Conservation (phyloP, 2,113 vertebrate species). For the Oreamnos americanus region DNA sequence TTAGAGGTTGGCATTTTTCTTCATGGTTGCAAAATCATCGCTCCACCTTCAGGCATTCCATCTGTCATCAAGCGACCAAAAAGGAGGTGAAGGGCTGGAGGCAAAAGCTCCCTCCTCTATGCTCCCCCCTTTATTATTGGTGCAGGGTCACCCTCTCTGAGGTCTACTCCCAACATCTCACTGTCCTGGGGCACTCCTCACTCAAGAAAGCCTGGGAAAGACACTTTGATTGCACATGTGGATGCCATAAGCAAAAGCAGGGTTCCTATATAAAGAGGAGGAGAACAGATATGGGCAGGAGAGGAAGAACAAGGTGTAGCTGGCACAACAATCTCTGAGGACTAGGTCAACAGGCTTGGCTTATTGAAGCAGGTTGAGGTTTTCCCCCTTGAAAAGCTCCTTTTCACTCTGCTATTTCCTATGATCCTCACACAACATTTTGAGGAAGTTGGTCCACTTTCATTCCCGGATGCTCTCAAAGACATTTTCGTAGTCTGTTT, state of each 20-base stretch:
- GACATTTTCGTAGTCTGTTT: not conserved
- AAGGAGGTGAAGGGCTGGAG: not conserved
- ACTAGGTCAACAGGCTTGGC: not conserved
- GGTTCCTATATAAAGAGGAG: not conserved
- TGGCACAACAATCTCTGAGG: accelerated
- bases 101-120: not conserved
- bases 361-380: not conserved
- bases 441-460: not conserved
- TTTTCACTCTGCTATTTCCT: not conserved
- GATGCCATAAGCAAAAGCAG: not conserved
- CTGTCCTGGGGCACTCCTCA: not conserved
- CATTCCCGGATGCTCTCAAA: not conserved
- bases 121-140: not conserved
- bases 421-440: not conserved
- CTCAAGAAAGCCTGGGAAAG: not conserved
- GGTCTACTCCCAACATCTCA: not conserved
- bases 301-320: accelerated
- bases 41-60: not conserved
- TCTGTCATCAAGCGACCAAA: not conserved
- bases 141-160: not conserved
- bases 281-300: too few species aligned
- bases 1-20: not conserved
- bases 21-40: not conserved
- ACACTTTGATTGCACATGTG: not conserved
- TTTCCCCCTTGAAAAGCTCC: not conserved